A percentile compares a stretch with the other conserved stretches of the same genome.
Conservation (phyloP, 1,140 invertebrate species). For the Trichonephila clavipes region DNA sequence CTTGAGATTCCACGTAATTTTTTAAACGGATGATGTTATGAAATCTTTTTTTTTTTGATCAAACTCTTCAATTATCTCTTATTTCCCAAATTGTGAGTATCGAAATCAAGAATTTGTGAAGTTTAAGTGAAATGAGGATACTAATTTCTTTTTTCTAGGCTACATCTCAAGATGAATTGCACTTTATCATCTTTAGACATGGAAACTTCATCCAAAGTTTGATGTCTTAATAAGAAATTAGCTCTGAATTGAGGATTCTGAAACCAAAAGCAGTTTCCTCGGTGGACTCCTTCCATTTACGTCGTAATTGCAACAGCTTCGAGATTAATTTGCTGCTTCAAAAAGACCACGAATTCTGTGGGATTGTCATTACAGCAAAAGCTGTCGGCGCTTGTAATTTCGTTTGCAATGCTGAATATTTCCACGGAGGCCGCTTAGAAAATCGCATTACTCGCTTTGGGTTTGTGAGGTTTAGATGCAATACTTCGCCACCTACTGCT, state of each 20-base stretch:
- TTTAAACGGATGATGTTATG: not conserved
- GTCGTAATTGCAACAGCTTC: conserved; percentile 48
- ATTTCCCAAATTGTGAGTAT: not conserved
- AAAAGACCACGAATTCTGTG: conserved; percentile 35
- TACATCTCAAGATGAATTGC: not conserved
- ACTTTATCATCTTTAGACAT: not conserved
- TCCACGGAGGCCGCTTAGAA: not conserved
- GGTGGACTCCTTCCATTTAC: conserved; percentile 41
- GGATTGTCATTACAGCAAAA: conserved; percentile 49
- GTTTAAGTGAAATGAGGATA: not conserved
- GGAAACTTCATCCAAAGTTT: conserved; percentile 35
- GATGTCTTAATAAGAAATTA: conserved; percentile 60
- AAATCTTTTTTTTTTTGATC: not conserved
- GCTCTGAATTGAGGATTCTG: conserved; percentile 34
- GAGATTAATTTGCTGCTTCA: conserved; percentile 58
- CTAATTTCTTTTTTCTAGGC: not conserved
- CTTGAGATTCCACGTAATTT: not conserved
- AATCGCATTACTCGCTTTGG: conserved; percentile 4
- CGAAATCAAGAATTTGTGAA: not conserved
- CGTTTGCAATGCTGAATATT: conserved; percentile 50
- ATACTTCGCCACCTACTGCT: not conserved
- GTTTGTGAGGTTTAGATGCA: conserved; percentile 1
- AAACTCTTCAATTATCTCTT: not conserved
- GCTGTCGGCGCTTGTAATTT: conserved; percentile 58
- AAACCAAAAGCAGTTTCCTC: conserved; percentile 37